Percentiles rank a stretch among this genome's conserved stretches.
phyloP scores from a whole-genome alignment of 2,113 vertebrate species.

The Dasypus novemcinctus region DNA sequence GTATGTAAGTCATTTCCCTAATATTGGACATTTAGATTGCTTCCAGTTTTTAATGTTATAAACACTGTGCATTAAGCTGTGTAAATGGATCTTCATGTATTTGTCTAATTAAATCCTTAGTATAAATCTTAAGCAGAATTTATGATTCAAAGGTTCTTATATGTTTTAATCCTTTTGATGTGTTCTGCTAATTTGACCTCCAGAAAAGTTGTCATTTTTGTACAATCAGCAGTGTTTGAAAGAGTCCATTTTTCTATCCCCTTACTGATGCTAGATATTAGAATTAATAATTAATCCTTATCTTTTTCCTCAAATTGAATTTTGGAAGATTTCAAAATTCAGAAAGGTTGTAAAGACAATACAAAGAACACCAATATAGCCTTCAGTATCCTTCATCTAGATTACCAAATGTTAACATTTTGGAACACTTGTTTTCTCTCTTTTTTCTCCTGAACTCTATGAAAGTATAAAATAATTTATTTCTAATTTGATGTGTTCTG shows the following conservation, averaged over 20 bases:
- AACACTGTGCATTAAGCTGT: background rate
- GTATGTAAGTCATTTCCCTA: background rate
- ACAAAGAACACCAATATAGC: background rate
- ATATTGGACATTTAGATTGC: background rate
- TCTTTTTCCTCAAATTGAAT: background rate
- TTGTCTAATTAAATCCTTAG: conserved; percentile 17
- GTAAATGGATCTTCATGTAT: conserved; percentile 20
- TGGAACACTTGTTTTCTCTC: background rate
- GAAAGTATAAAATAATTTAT: conserved; percentile 34
- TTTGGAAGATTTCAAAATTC: conserved; percentile 31
- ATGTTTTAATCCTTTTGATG: conserved; percentile 27
- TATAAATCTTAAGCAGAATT: conserved; percentile 27
- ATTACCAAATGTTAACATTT: conserved; percentile 32
- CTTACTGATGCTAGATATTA: background rate
- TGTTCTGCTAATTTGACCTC: background rate
- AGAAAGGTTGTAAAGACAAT: background rate
- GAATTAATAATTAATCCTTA: background rate
- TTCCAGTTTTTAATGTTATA: conserved; percentile 2
- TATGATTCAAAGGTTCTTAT: background rate
- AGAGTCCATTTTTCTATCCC: background rate
- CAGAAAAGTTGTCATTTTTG: conserved; percentile 47
- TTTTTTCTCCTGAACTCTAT: background rate
- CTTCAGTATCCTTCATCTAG: background rate
- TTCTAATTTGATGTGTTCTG: conserved; percentile 18
- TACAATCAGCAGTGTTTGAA: background rate